Conservation (phyloP, 2,888 invertebrate species). For the Mesoligia furuncula region DNA sequence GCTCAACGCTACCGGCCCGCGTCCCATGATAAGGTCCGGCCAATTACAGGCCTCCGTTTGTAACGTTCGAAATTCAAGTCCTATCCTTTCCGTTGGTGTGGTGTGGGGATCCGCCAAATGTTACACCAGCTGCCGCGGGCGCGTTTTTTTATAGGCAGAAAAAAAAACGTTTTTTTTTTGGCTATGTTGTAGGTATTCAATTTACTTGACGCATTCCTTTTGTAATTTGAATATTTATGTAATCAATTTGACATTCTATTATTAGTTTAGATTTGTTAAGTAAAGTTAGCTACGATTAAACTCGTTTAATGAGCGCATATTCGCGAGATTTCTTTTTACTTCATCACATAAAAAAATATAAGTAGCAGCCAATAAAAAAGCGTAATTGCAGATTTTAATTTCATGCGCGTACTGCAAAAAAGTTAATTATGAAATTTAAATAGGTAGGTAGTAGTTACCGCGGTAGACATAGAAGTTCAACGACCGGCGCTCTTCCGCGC, state of each 20-base stretch:
- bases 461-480: constrained; percentile 72
- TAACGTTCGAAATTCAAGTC: constrained; percentile 80
- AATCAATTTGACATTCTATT: background rate
- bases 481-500: constrained; percentile 80
- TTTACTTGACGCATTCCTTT: background rate
- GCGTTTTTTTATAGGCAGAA: background rate
- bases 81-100: constrained; percentile 45
- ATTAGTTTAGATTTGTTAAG: background rate
- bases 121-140: constrained; percentile 48
- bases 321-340: constrained; percentile 16
- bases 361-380: constrained; percentile 35
- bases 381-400: constrained; percentile 54
- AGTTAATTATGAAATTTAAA: constrained; percentile 69
- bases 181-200: background rate
- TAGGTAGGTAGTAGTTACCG: constrained; percentile 71
- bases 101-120: constrained; percentile 50
- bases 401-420: constrained; percentile 57
- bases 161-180: background rate
- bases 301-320: background rate
- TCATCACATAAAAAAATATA: background rate
- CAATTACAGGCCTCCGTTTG: constrained; percentile 78
- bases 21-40: constrained; percentile 86
- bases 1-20: constrained; percentile 78
- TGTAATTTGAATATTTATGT: background rate
- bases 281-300: background rate